Conservation (phyloP, 2,888 invertebrate genomes). For the Pollenia labialis region DNA sequence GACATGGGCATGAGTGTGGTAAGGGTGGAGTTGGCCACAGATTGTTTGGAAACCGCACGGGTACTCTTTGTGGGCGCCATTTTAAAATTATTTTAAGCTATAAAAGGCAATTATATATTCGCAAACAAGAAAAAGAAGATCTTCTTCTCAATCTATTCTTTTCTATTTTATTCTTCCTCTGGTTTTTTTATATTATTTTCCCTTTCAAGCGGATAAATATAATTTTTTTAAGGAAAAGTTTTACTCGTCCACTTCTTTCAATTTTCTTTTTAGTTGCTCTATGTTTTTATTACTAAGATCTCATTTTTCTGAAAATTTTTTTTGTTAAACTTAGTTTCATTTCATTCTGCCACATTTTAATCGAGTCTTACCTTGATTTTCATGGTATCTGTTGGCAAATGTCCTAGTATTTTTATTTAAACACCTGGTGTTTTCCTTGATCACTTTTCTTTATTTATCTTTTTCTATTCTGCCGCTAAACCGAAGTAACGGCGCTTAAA, state of each 20-base stretch:
- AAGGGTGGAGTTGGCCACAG: slow-evolving; percentile 71
- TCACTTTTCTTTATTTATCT: slow-evolving; percentile 47
- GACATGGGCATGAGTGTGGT: slow-evolving; percentile 78
- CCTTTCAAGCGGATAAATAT: slow-evolving; percentile 11
- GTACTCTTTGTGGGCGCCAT: slow-evolving; percentile 83
- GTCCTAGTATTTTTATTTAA: slow-evolving; percentile 11
- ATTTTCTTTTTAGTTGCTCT: slow-evolving; percentile 18
- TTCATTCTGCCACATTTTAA: not conserved
- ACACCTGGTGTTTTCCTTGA: slow-evolving; percentile 62
- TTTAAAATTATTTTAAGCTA: slow-evolving; percentile 73
- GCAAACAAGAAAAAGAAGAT: slow-evolving; percentile 16
- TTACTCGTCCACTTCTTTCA: slow-evolving; percentile 4
- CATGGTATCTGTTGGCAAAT: slow-evolving; percentile 1
- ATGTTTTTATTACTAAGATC: slow-evolving; percentile 22
- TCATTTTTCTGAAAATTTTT: slow-evolving; percentile 58
- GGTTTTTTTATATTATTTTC: slow-evolving; percentile 9
- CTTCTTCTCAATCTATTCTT: not conserved
- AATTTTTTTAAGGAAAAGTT: slow-evolving; percentile 4
- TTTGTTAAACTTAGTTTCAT: slow-evolving; percentile 6
- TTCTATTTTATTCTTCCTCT: not conserved
- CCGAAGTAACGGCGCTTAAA: slow-evolving; percentile 67
- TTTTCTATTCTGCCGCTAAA: slow-evolving; percentile 65
- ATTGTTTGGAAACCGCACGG: slow-evolving; percentile 78
- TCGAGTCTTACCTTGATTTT: slow-evolving; percentile 11
- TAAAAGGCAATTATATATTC: slow-evolving; percentile 17